A percentile compares a stretch with the other conserved stretches of the same genome.
Conservation (phyloP, 1,140 invertebrate genomes). For the Cydia strobilella region DNA sequence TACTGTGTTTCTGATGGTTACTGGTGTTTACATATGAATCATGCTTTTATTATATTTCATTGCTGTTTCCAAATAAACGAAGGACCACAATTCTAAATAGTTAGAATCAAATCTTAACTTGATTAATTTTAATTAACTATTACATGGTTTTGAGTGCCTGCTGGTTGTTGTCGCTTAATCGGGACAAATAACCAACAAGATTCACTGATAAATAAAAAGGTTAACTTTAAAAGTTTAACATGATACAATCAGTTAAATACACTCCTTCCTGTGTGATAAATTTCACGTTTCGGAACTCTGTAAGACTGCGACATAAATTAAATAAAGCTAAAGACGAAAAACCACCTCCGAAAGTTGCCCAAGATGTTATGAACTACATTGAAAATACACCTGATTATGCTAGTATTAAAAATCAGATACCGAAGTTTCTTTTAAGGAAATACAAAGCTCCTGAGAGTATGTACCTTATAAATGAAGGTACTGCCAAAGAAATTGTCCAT, state of each 20-base stretch:
- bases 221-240: not conserved
- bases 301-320: slow-evolving; percentile 53
- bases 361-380: slow-evolving; percentile 65
- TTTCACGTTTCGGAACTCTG: slow-evolving; percentile 32
- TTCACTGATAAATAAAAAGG: not conserved
- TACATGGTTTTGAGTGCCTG: no score
- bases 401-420: slow-evolving; percentile 55
- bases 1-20: no score
- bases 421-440: slow-evolving; percentile 62
- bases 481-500: slow-evolving; percentile 69
- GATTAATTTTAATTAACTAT: no score
- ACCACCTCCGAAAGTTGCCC: slow-evolving; percentile 47
- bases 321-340: slow-evolving; percentile 51
- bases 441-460: slow-evolving; percentile 71
- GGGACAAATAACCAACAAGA: not conserved
- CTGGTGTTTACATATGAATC: no score
- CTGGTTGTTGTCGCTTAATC: not conserved
- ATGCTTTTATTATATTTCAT: no score
- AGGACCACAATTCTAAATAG: no score
- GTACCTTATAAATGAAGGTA: slow-evolving; percentile 70
- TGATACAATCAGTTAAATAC: slow-evolving; percentile 1
- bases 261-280: not conserved
- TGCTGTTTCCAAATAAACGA: no score
- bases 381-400: slow-evolving; percentile 56
- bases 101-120: no score